Conservation (phyloP, 2,797 vertebrate genomes). For the Spizella passerina region DNA sequence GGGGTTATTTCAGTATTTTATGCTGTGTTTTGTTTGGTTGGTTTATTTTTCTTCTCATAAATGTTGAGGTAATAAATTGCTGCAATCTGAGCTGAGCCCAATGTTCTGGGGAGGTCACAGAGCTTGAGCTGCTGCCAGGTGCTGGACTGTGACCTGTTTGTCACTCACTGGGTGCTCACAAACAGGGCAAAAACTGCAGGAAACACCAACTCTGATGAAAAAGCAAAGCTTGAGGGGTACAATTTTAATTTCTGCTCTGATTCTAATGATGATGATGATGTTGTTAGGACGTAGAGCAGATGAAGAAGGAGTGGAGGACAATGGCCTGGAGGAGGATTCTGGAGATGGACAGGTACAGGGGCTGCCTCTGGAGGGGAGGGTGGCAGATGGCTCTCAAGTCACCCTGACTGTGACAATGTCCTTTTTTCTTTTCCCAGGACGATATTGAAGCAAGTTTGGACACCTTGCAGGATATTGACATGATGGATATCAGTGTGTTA, state of each 20-base stretch:
- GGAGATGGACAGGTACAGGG: slow-evolving; percentile 86
- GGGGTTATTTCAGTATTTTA: neutral
- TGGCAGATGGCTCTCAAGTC: neutral
- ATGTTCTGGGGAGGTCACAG: neutral
- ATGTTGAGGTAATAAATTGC: neutral
- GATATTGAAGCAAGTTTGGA: slow-evolving; percentile 83
- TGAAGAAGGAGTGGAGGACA: slow-evolving; percentile 86
- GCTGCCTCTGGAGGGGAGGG: neutral
- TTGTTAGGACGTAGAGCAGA: slow-evolving; percentile 82
- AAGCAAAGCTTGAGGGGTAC: neutral
- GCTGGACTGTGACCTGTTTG: neutral
- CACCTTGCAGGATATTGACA: slow-evolving; percentile 88
- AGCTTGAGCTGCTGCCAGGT: neutral
- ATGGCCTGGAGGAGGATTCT: slow-evolving; percentile 87
- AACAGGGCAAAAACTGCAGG: neutral
- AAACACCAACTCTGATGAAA: neutral
- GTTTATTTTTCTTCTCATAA: neutral
- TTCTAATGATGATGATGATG: neutral
- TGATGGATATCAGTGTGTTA: slow-evolving; percentile 88
- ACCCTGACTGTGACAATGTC: neutral
- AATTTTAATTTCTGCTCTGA: neutral
- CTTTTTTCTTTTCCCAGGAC: slow-evolving; percentile 74
- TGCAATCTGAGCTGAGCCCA: neutral
- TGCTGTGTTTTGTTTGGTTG: neutral
- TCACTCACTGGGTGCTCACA: neutral